Evolutionary conservation across 2,797 vertebrate species (phyloP).

Genomic region (Neopelma chrysocephalum): DNA sequence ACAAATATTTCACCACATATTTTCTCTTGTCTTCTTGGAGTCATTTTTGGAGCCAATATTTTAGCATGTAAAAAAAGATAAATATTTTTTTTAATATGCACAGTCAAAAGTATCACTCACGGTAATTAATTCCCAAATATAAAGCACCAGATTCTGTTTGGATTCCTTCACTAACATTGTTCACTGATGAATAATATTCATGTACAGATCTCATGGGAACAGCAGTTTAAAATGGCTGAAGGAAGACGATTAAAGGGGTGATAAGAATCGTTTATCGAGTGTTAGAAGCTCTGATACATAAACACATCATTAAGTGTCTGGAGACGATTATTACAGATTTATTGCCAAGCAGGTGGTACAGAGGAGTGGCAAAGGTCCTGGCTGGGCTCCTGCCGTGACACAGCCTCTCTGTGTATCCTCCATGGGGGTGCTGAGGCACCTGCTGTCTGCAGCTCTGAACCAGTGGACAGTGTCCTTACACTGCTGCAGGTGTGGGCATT

Average conservation of each 20-base stretch:
- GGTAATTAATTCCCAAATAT: neutral
- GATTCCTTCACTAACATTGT: neutral
- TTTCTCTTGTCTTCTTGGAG: neutral
- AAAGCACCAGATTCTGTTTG: neutral
- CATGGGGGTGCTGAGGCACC: neutral
- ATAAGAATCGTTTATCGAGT: neutral
- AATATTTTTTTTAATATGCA: neutral
- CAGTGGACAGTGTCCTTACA: fast-evolving
- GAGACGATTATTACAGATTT: neutral
- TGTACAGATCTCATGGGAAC: neutral
- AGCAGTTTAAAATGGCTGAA: neutral
- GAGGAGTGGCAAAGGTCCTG: neutral
- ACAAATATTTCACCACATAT: neutral
- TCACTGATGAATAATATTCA: neutral
- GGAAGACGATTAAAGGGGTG: neutral
- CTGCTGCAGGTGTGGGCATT: fast-evolving
- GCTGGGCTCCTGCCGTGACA: neutral
- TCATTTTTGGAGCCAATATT: neutral
- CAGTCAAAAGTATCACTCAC: neutral
- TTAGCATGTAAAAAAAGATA: neutral
- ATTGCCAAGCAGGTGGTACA: neutral
- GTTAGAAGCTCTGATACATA: neutral
- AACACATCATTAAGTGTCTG: neutral
- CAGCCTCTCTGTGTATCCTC: neutral
- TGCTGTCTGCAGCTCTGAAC: neutral